These are phyloP conservation scores for Poeciliopsis prolifica DNA, from an alignment of 2,113 vertebrate genomes.

Conservation along the genomic window DNA sequence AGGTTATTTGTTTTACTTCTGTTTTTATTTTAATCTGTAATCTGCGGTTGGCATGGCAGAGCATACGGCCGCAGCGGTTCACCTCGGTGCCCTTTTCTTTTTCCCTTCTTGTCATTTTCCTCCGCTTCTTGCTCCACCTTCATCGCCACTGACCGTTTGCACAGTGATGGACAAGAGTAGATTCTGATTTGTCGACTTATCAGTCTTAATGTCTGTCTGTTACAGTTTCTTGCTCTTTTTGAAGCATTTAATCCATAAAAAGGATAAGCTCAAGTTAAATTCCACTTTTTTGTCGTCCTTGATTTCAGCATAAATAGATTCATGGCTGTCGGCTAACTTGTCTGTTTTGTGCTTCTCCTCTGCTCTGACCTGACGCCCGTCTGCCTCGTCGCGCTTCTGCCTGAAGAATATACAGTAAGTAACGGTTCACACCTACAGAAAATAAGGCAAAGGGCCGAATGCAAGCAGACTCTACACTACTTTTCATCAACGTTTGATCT, in stretches of 20 bases:
- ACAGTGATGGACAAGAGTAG: too few species aligned
- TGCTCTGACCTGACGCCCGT: conserved; percentile 51
- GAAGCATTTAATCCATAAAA: not conserved
- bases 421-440: conserved; percentile 6
- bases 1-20: too few species aligned
- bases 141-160: too few species aligned
- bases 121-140: too few species aligned
- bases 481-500: not conserved
- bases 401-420: conserved; percentile 95
- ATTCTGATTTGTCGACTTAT: not conserved
- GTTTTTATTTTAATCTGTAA: too few species aligned
- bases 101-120: too few species aligned
- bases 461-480: not conserved
- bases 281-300: not conserved
- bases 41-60: too few species aligned
- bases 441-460: not conserved
- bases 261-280: not conserved
- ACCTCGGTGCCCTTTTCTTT: too few species aligned
- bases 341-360: conserved; percentile 49
- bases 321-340: conserved; percentile 13
- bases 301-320: not conserved
- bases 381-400: conserved; percentile 53
- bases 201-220: not conserved
- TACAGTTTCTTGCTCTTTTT: not conserved
- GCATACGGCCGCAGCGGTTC: too few species aligned